Conservation (phyloP, 2,888 invertebrate species). For the Callinectes sapidus region DNA sequence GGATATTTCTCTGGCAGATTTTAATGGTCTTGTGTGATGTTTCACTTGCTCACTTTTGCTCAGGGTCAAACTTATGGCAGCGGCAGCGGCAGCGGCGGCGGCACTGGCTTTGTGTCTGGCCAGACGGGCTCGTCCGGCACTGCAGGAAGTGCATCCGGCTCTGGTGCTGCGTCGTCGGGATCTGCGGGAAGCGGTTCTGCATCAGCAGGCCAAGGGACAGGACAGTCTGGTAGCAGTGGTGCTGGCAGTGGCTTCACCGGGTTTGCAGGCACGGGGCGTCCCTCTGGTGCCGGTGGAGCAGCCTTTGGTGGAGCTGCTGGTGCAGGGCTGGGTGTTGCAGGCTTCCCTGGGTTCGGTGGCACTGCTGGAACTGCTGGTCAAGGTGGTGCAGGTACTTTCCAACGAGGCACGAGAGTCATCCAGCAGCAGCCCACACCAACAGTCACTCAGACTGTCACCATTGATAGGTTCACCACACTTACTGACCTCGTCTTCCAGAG, state of each 20-base stretch:
- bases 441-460: not conserved
- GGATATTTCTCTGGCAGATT: no score
- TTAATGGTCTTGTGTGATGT: no score
- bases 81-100: no score
- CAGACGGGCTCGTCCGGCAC: no score
- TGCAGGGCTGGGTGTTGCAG: not conserved
- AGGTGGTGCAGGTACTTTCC: not conserved
- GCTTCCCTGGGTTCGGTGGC: not conserved
- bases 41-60: no score
- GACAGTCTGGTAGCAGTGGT: not conserved
- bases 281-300: not conserved
- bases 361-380: not conserved
- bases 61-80: no score
- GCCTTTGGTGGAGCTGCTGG: not conserved
- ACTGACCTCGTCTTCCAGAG: not conserved
- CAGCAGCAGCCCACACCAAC: not conserved
- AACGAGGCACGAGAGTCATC: not conserved
- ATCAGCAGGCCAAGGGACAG: no score
- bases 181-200: no score
- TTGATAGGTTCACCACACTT: not conserved
- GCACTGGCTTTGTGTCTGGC: no score
- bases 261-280: not conserved
- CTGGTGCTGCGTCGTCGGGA: no score
- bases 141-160: no score
- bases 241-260: not conserved